These are phyloP conservation scores for Etheostoma perlongum DNA, from an alignment of 2,797 vertebrate species.

Conservation along the genomic window DNA sequence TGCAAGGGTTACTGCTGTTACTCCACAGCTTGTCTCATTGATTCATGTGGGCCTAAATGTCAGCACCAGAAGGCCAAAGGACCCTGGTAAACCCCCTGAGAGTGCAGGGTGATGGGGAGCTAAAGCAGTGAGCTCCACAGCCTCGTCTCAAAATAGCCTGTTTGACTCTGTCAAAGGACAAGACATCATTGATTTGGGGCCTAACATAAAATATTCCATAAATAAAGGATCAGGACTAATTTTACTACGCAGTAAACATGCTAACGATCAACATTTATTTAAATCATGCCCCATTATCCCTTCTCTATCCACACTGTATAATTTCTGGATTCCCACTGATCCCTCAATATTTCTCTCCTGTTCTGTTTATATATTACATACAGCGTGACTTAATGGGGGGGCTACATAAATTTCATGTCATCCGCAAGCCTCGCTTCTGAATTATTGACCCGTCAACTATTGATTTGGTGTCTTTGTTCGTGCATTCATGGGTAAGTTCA, in stretches of 20 bases:
- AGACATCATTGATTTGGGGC: constrained; percentile 45
- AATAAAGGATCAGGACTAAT: constrained; percentile 28
- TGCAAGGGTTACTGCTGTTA: constrained; percentile 44
- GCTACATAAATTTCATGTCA: constrained; percentile 76
- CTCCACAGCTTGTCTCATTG: constrained; percentile 78
- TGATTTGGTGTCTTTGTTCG: constrained; percentile 81
- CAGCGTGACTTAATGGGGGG: constrained; percentile 44
- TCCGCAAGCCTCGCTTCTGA: constrained; percentile 62
- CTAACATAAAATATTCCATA: constrained; percentile 17
- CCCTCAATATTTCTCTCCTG: constrained; percentile 21
- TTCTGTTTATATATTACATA: constrained; percentile 42
- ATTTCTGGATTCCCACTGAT: constrained; percentile 24
- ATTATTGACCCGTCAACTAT: constrained; percentile 80
- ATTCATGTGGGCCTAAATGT: constrained; percentile 84
- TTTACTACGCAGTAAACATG: constrained; percentile 10
- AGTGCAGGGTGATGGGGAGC: constrained; percentile 60
- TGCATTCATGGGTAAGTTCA: constrained; percentile 75
- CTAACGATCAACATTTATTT: constrained; percentile 29
- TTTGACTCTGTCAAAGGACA: constrained; percentile 49
- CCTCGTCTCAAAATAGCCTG: constrained; percentile 63
- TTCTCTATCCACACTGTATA: background rate
- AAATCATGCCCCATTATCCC: constrained; percentile 2
- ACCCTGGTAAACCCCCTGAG: constrained; percentile 60
- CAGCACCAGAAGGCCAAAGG: constrained; percentile 77
- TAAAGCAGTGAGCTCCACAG: constrained; percentile 59